These are phyloP conservation scores for Elegia similella DNA, from an alignment of 2,888 invertebrate genomes.

Conservation along the genomic window DNA sequence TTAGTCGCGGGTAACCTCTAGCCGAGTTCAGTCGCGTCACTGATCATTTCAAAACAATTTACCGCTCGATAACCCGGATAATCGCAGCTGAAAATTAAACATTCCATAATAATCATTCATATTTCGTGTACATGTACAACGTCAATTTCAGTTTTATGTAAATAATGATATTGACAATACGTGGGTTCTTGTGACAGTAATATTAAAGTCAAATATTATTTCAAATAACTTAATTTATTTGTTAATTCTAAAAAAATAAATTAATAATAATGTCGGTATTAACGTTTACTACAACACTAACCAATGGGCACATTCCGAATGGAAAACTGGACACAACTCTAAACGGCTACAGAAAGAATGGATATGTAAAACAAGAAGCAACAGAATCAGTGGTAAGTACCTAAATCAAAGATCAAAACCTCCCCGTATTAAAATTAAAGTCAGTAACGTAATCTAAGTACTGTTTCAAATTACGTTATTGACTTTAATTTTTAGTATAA, in stretches of 20 bases:
- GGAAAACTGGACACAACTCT: conserved; percentile 59
- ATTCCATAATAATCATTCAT: neutral
- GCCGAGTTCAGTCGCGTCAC: conserved; percentile 39
- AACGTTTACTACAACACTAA: conserved; percentile 67
- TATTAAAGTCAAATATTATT: neutral
- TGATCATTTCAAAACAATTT: neutral
- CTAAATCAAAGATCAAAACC: neutral
- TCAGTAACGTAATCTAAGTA: neutral
- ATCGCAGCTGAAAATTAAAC: neutral
- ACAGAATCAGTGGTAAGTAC: conserved; percentile 55
- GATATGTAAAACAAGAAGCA: conserved; percentile 55
- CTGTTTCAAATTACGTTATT: too few species aligned
- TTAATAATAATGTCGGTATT: conserved; percentile 56
- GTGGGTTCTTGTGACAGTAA: conserved; percentile 2
- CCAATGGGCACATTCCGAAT: conserved; percentile 57
- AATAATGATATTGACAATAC: conserved; percentile 5
- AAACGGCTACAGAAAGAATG: conserved; percentile 68
- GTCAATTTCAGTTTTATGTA: neutral
- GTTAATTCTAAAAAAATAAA: too few species aligned
- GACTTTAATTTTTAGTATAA: too few species aligned
- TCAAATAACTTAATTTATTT: too few species aligned
- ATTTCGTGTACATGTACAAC: neutral
- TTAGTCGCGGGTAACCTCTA: conserved; percentile 47
- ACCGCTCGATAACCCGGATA: conserved; percentile 8
- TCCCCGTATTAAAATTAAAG: conserved; percentile 13